Evolutionary conservation across 2,797 vertebrate species (phyloP).

Genomic region (Potorous gilbertii): DNA sequence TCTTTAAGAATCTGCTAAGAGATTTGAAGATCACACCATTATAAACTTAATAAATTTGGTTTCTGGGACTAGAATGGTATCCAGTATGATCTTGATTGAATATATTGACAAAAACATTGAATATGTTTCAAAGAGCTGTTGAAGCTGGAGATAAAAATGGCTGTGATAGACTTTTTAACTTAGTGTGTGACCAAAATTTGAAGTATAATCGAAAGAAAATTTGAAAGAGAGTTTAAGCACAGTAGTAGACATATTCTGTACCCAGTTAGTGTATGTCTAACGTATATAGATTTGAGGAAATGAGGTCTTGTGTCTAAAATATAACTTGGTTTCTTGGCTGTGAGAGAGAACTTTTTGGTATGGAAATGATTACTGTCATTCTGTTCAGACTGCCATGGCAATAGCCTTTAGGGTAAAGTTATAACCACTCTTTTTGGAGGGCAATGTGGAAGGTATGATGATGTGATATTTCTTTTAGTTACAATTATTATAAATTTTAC

Average conservation of each 20-base stretch:
- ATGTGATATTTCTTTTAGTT: background rate
- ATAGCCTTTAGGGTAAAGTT: background rate
- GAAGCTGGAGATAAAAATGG: constrained; percentile 65
- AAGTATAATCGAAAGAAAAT: constrained; percentile 60
- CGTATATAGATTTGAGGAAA: constrained; percentile 43
- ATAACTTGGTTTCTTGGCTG: constrained; percentile 14
- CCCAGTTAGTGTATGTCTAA: constrained; percentile 47
- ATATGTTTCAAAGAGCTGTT: constrained; percentile 72
- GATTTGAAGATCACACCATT: constrained; percentile 32
- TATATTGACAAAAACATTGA: constrained; percentile 71
- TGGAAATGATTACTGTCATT: background rate
- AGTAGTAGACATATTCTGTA: background rate
- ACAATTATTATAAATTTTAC: background rate
- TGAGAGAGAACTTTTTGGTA: constrained; percentile 18
- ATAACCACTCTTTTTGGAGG: background rate
- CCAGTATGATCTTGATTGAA: constrained; percentile 47
- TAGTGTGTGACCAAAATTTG: constrained; percentile 67
- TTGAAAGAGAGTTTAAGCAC: constrained; percentile 58
- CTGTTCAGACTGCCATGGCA: background rate
- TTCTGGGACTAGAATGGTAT: constrained; percentile 54
- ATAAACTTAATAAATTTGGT: constrained; percentile 49
- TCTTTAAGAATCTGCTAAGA: constrained; percentile 58
- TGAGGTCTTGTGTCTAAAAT: constrained; percentile 18
- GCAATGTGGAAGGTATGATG: background rate
- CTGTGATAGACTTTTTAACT: constrained; percentile 72